phyloP scores from a whole-genome alignment of 2,113 vertebrate species.

The Nerophis lumbriciformis region DNA sequence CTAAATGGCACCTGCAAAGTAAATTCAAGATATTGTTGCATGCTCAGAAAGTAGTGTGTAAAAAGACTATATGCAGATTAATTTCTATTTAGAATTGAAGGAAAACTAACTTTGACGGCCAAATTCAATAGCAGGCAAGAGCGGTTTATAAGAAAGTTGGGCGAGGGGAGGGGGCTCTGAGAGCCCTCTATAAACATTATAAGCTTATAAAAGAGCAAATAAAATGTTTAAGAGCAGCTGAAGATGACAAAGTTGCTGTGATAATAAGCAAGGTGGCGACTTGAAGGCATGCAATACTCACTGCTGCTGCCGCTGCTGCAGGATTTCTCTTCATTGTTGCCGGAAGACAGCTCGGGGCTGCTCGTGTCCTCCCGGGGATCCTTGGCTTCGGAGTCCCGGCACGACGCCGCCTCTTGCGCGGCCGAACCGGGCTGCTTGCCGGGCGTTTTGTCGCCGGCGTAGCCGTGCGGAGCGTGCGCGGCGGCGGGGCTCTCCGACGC shows the following conservation, averaged over 20 bases:
- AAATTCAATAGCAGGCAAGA: constrained; percentile 99
- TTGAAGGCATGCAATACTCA: constrained; percentile 76
- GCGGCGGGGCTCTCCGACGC: constrained; percentile 76
- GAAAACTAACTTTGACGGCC: constrained; percentile 82
- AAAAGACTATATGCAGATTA: neutral
- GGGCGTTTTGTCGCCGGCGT: constrained; percentile 80
- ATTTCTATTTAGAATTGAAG: neutral
- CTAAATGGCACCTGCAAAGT: too few relatives aligned
- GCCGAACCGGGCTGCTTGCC: constrained; percentile 73
- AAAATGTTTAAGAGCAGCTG: constrained; percentile 96
- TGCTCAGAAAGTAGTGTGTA: neutral
- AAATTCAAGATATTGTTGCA: too few relatives aligned
- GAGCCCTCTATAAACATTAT: constrained; percentile 99
- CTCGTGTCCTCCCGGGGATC: constrained; percentile 82
- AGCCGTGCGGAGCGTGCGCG: constrained; percentile 61
- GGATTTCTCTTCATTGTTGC: constrained; percentile 97
- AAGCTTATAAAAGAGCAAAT: constrained; percentile 99
- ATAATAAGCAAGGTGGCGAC: constrained; percentile 76
- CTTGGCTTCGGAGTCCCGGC: constrained; percentile 76
- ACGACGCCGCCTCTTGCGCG: constrained; percentile 75
- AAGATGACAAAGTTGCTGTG: constrained; percentile 89
- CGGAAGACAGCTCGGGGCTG: constrained; percentile 94
- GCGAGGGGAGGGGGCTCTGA: constrained; percentile 89
- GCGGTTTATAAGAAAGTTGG: constrained; percentile 98
- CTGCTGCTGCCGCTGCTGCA: constrained; percentile 74